Base-by-base conservation (phyloP, 1,140 invertebrate genomes). In the Brachystomella parvula region DNA sequence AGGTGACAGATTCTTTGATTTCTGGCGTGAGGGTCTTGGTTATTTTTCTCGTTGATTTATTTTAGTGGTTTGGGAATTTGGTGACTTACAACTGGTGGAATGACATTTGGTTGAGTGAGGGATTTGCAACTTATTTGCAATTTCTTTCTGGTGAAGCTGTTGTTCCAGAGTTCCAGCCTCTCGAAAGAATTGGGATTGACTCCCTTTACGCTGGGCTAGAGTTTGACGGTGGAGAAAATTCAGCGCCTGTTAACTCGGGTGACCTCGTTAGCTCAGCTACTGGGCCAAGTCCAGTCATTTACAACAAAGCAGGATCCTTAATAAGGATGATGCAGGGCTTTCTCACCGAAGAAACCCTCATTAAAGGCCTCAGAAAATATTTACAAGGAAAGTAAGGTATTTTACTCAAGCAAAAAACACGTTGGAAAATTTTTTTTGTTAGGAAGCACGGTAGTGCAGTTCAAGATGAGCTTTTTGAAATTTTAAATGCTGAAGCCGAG, bases 271-370 rank as follows among this genome's bases (percentile, higher is more conserved):
- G 24, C 28, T 3, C 47, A 67, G 21, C 28, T 66, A 28, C 33
- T 56, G 12, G 32, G 28, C 15, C 39, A 57, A 26, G 63, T 68
- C 19, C n/a, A 21, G 9, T 59, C 57, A n/a, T 65, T 61, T 69
- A 69, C 35, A 49, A 61, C 30, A 71, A 71, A 80, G 83, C 83
- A 28, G 87, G 82, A 1, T 79, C 83, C 15, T 76, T 92, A 17
- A 84, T 92, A 21, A 80, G 88, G 66, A 91, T 91, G 89, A 85
- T 89, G 73, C 80, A 85, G 69, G 82, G 87, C 73, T 82, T 87
- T 33, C 78, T 91, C n/a, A 85, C 86, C 3, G 81, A 84, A 44
- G 77, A 83, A 9, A 79, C 83, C 0, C 93, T 94, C 75, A 81
- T 83, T 57, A 76, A 79, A 19, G 88, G 88, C 47, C 76, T 92